Evolutionary conservation across 2,888 invertebrate species (phyloP), one percentile per base, ranked within the genome.

Genomic region (Diadromus collaris): DNA sequence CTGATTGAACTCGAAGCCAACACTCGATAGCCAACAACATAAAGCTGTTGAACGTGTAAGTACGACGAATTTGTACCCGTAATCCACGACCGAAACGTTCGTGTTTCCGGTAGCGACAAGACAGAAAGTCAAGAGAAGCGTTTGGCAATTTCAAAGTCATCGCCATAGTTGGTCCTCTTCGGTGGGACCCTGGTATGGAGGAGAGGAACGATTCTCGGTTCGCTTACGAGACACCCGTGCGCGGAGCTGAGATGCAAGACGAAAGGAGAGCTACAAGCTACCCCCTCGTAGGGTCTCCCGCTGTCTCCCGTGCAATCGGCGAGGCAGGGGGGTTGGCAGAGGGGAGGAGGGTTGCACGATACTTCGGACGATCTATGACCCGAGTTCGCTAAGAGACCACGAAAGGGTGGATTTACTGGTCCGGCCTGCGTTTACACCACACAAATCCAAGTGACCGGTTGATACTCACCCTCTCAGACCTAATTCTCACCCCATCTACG

Each of bases 371-470:
- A 90, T 90, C 88, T 90, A 90, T 87, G 90, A 88, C 87, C 86
- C 80, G 87, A 90, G 90, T 90, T 90, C 88, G 84, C 88, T 87
- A 88, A 89, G 89, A 90, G 90, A 88, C 89, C 88, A 86, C 87
- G 89, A 89, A 89, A 88, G 89, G 89, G 88, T 87, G 89, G 89
- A 90, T 90, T 90, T 90, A 90, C 90, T 88, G 87, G 90, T 89
- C 87, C 88, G 87, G 86, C 85, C 86, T 83, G 86, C 88, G 88
- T 90, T 90, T 89, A 89, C 90, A 90, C 89, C 88, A 90, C 90
- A 90, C 90, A 90, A 90, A 90, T 90, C 86, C 89, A 90, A 90
- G 90, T 90, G 90, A 90, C 90, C 90, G 89, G 82, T 87, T 86
- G 84, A 84, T 81, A 83, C 85, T 85, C 69, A 68, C 76, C 70